These are phyloP conservation scores for Eledona agricola DNA, from an alignment of 2,888 invertebrate species.

Conservation along the genomic window DNA sequence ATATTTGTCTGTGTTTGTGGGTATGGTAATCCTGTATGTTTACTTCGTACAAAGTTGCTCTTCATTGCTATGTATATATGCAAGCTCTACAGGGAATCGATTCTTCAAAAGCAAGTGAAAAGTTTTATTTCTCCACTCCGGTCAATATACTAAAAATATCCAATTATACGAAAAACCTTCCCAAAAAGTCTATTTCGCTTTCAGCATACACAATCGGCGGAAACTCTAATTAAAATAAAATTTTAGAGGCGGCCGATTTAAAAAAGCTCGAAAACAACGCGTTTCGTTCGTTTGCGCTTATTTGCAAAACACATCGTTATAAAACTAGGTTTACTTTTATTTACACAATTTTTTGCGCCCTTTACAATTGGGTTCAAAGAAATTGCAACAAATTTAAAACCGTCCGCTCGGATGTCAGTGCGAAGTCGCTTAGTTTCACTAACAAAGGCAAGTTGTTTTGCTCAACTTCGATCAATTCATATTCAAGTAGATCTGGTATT, in stretches of 20 bases:
- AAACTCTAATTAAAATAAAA: too few relatives aligned
- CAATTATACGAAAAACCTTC: conserved; percentile 6
- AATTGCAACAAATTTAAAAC: too few relatives aligned
- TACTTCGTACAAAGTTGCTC: conserved; percentile 50
- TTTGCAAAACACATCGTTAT: too few relatives aligned
- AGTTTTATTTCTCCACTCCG: conserved; percentile 39
- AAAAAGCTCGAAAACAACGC: too few relatives aligned
- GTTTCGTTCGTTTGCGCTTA: too few relatives aligned
- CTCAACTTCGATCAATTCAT: conserved; percentile 31
- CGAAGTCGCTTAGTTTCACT: conserved; percentile 10
- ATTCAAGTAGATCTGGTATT: conserved; percentile 26
- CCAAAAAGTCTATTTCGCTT: too few relatives aligned
- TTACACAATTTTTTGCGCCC: too few relatives aligned
- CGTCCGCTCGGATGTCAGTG: conserved; percentile 6
- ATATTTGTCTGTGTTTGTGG: conserved; percentile 49
- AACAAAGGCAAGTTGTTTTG: conserved; percentile 26
- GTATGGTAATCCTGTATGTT: conserved; percentile 51
- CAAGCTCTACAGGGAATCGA: conserved; percentile 47
- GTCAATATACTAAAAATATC: conserved; percentile 33
- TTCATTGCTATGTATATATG: conserved; percentile 52
- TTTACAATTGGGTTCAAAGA: too few relatives aligned
- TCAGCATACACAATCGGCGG: too few relatives aligned
- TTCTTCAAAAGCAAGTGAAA: conserved; percentile 49
- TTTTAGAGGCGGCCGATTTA: too few relatives aligned
- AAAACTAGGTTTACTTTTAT: too few relatives aligned